Percentiles rank a stretch among this genome's conserved stretches.
phyloP scores from a whole-genome alignment of 1,140 invertebrate genomes.

The Harpegnathos saltator region DNA sequence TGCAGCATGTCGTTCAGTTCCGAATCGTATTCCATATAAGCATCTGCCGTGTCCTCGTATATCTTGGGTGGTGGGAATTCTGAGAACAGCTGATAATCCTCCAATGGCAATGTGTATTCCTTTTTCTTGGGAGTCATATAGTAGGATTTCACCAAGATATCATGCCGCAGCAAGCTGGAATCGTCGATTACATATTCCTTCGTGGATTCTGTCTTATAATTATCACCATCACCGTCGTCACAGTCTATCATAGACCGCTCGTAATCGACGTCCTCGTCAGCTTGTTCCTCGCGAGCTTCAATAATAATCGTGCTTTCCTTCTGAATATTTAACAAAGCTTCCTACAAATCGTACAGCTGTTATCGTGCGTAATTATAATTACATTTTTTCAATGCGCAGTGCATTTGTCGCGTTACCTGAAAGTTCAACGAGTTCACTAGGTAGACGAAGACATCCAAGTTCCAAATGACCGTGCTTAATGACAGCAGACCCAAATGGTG shows the following conservation, averaged over 20 bases:
- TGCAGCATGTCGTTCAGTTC: conserved; percentile 78
- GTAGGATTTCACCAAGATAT: conserved; percentile 80
- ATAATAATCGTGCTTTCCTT: conserved; percentile 66
- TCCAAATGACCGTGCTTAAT: conserved; percentile 81
- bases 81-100: conserved; percentile 79
- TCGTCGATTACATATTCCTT: conserved; percentile 79
- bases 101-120: conserved; percentile 63
- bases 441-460: conserved; percentile 81
- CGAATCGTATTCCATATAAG: conserved; percentile 56
- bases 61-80: conserved; percentile 72
- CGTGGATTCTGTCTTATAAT: conserved; percentile 7
- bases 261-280: conserved; percentile 49
- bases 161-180: conserved; percentile 77
- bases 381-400: not conserved
- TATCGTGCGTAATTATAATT: not conserved
- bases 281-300: conserved; percentile 56
- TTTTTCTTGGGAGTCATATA: conserved; percentile 74
- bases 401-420: conserved; percentile 74
- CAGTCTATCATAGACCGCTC: not conserved
- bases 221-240: not conserved
- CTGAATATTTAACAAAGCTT: conserved; percentile 80
- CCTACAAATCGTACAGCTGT: conserved; percentile 70
- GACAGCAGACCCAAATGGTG: conserved; percentile 81
- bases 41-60: not conserved
- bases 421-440: conserved; percentile 79